Evolutionary conservation across 2,113 vertebrate genomes (phyloP).

Genomic region (Poecile atricapillus): DNA sequence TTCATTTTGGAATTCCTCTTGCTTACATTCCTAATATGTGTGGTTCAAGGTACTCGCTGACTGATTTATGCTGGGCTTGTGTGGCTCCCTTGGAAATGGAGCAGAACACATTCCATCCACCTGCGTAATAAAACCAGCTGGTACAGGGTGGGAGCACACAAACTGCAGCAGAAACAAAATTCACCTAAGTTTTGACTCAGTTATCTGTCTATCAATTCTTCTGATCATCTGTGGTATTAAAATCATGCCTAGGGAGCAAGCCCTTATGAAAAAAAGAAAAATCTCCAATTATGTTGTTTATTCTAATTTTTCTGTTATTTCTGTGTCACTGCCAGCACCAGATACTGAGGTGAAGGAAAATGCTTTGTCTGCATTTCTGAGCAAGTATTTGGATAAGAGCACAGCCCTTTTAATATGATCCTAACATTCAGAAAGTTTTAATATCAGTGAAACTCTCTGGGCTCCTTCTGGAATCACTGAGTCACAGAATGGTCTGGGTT

Average conservation of each 20-base stretch:
- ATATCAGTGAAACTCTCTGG: not conserved
- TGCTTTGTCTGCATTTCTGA: not conserved
- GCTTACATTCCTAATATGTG: constrained; percentile 42
- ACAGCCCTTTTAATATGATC: not conserved
- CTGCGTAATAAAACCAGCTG: constrained; percentile 22
- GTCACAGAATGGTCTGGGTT: not conserved
- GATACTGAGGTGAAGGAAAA: not conserved
- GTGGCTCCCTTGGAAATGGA: constrained; percentile 51
- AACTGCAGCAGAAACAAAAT: not conserved
- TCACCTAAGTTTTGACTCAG: not conserved
- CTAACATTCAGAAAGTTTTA: not conserved
- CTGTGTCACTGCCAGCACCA: not conserved
- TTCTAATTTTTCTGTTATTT: not conserved
- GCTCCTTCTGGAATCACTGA: not conserved
- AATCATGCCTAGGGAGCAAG: not conserved
- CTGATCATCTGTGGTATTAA: not conserved
- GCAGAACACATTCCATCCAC: constrained; percentile 55
- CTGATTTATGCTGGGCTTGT: constrained; percentile 52
- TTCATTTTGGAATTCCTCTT: constrained; percentile 48
- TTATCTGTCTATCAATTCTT: not conserved
- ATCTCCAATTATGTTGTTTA: not conserved
- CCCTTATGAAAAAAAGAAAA: not conserved
- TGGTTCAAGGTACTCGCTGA: constrained; percentile 54
- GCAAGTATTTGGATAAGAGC: not conserved
- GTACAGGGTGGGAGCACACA: not conserved